Conservation (phyloP, 2,797 vertebrate species). For the Cheirogaleus major region DNA sequence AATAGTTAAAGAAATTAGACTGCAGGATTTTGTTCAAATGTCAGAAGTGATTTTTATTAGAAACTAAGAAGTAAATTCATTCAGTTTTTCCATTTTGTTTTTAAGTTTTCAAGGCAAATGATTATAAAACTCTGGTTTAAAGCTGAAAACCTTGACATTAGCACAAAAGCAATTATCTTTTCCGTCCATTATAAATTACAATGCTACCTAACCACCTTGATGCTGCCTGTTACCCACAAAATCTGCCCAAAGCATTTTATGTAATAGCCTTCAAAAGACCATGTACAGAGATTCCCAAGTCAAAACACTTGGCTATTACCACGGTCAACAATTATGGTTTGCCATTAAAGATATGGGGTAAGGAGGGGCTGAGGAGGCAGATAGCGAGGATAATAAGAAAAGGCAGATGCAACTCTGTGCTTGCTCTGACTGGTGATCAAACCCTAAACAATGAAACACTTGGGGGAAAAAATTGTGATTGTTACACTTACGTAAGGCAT, state of each 20-base stretch:
- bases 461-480: not conserved
- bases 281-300: not conserved
- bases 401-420: not conserved
- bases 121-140: conserved; percentile 11
- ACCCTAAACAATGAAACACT: not conserved
- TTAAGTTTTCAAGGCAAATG: conserved; percentile 4
- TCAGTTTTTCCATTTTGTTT: not conserved
- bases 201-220: not conserved
- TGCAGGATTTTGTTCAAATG: not conserved
- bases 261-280: not conserved
- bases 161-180: conserved; percentile 3
- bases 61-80: not conserved
- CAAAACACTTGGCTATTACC: not conserved
- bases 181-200: not conserved
- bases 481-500: not conserved
- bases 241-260: not conserved
- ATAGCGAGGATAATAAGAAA: not conserved
- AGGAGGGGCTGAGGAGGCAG: not conserved
- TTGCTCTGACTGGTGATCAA: not conserved
- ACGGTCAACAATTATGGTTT: not conserved
- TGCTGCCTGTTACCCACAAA: not conserved
- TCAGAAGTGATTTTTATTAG: conserved; percentile 2
- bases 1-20: not conserved
- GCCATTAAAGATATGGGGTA: not conserved
- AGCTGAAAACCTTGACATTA: conserved; percentile 13